These are phyloP conservation scores for Aulostomus chinensis DNA, from an alignment of 2,797 vertebrate species.

Conservation along the genomic window DNA sequence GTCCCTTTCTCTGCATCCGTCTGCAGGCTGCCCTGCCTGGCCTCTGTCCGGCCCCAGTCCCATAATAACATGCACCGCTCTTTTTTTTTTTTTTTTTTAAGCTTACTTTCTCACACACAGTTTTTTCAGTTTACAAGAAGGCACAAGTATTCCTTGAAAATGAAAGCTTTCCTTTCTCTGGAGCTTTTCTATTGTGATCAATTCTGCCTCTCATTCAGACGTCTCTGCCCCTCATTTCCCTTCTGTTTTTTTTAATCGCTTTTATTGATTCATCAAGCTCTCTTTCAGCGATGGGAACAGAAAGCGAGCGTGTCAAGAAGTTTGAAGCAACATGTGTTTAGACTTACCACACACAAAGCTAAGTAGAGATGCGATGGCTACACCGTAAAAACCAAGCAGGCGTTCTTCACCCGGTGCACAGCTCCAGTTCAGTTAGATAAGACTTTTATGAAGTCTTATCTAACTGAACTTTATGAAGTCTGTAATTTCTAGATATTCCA, in stretches of 20 bases:
- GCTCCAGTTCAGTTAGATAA: no score
- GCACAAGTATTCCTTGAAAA: constrained; percentile 41
- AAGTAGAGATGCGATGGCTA: neutral
- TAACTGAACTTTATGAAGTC: no score
- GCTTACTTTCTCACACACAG: constrained; percentile 36
- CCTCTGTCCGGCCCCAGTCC: constrained; percentile 40
- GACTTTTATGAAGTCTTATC: no score
- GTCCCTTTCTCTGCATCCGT: constrained; percentile 52
- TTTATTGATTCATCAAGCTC: constrained; percentile 35
- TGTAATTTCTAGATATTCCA: no score
- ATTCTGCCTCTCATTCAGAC: constrained; percentile 39
- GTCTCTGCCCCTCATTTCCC: constrained; percentile 34
- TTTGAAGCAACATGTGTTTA: constrained; percentile 33
- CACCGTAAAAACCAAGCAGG: neutral
- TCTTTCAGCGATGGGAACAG: constrained; percentile 13
- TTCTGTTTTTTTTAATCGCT: constrained; percentile 17
- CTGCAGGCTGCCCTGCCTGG: constrained; percentile 47
- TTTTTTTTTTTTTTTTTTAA: constrained; percentile 49
- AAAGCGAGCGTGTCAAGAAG: constrained; percentile 12
- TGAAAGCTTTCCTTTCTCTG: constrained; percentile 42
- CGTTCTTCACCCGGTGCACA: no score
- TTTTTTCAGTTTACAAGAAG: constrained; percentile 15
- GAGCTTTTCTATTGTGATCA: constrained; percentile 33
- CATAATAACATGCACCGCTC: constrained; percentile 69
- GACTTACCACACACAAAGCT: constrained; percentile 12